Percentiles rank a stretch among this genome's conserved stretches.
Evolutionary conservation across 2,888 invertebrate genomes (phyloP).

Genomic region (Scelioninae gen. 1): DNA sequence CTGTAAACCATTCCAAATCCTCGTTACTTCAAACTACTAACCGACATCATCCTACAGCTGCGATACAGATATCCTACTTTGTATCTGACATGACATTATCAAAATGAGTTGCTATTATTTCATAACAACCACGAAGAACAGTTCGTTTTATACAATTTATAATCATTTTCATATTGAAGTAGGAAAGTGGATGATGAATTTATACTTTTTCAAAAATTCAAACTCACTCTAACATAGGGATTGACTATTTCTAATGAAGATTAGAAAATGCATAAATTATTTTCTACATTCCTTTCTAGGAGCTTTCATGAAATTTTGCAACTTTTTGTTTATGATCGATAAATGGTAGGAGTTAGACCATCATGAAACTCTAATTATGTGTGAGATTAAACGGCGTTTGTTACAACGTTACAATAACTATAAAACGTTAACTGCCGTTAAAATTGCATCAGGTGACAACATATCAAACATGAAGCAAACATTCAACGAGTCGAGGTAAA

Average conservation of each 20-base stretch:
- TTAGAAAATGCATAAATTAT: too few species aligned
- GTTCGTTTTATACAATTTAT: neutral
- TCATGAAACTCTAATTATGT: conserved; percentile 19
- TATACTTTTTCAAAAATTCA: too few species aligned
- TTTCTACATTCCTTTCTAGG: too few species aligned
- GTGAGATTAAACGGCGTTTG: too few species aligned
- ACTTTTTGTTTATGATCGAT: too few species aligned
- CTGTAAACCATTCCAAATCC: neutral
- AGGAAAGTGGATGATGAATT: too few species aligned
- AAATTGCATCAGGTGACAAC: conserved; percentile 37
- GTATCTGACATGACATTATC: neutral
- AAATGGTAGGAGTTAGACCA: neutral
- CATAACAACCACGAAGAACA: neutral
- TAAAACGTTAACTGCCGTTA: conserved; percentile 30
- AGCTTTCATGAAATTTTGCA: too few species aligned
- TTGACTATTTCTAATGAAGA: too few species aligned
- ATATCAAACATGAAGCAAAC: conserved; percentile 23
- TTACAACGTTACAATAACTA: neutral
- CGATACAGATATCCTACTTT: neutral
- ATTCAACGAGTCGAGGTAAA: neutral
- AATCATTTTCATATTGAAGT: neutral
- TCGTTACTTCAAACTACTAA: conserved; percentile 8
- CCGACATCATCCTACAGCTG: conserved; percentile 8
- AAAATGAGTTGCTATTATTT: conserved; percentile 14
- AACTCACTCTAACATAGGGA: too few species aligned